phyloP scores from a whole-genome alignment of 1,140 invertebrate genomes.

The Carcinoscorpius rotundicauda region DNA sequence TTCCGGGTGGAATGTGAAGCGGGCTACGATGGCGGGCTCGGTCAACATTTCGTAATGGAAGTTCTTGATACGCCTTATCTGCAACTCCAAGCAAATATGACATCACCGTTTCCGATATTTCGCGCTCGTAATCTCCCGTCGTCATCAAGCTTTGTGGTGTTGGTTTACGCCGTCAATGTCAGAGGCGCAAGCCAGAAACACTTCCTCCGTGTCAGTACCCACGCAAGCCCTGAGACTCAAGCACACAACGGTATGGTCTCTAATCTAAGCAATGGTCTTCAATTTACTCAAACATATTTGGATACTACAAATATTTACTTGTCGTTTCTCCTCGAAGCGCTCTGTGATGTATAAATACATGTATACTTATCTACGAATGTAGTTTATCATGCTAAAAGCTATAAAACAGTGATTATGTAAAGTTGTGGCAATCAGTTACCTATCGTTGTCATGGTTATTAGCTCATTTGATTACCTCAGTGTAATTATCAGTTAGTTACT shows the following conservation, averaged over 20 bases:
- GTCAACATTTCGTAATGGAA: conserved; percentile 65
- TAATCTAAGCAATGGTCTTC: too few relatives aligned
- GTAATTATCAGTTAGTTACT: too few relatives aligned
- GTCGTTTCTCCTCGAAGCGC: too few relatives aligned
- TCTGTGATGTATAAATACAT: too few relatives aligned
- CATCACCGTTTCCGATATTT: conserved; percentile 19
- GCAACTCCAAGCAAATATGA: conserved; percentile 14
- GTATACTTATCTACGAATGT: too few relatives aligned
- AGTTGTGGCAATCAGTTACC: too few relatives aligned
- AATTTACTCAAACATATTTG: too few relatives aligned
- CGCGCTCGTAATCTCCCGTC: conserved; percentile 12
- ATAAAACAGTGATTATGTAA: too few relatives aligned
- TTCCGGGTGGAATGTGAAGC: conserved; percentile 60
- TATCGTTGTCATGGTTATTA: too few relatives aligned
- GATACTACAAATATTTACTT: too few relatives aligned
- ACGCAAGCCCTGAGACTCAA: conserved; percentile 18
- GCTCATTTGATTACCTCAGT: too few relatives aligned
- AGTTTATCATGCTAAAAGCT: too few relatives aligned
- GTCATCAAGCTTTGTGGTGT: conserved; percentile 29
- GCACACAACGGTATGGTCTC: conserved; percentile 17
- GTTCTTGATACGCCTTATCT: conserved; percentile 45
- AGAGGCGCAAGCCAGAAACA: conserved; percentile 50
- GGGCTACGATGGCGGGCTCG: conserved; percentile 69
- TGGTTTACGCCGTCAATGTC: conserved; percentile 54
- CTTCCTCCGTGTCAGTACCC: conserved; percentile 14